Conservation (phyloP, 2,113 vertebrate genomes). For the Atractosteus spatula region DNA sequence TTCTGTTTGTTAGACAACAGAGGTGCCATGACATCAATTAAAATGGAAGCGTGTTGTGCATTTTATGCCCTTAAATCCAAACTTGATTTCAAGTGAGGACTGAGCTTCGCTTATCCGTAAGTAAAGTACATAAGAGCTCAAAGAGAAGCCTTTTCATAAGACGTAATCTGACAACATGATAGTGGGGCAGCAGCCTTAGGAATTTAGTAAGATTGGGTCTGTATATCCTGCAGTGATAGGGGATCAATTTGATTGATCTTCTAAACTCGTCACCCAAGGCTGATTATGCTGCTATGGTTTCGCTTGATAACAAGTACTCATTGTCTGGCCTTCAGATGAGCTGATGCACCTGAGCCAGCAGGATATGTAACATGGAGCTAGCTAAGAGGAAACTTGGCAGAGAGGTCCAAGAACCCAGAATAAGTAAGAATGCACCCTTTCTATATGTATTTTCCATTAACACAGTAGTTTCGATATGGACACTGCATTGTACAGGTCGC, state of each 20-base stretch:
- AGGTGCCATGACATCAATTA: not conserved
- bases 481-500: not conserved
- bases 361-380: conserved; percentile 31
- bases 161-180: conserved; percentile 17
- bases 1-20: too few species aligned
- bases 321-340: conserved; percentile 29
- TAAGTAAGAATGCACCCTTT: conserved; percentile 46
- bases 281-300: conserved; percentile 37
- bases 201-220: conserved; percentile 12
- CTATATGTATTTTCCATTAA: conserved; percentile 39
- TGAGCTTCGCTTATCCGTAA: conserved; percentile 1
- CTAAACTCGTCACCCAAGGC: conserved; percentile 41
- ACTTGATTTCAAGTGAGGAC: conserved; percentile 2
- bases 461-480: conserved; percentile 27
- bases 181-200: conserved; percentile 1
- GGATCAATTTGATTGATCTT: conserved; percentile 24
- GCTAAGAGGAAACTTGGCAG: conserved; percentile 54
- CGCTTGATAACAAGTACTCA: conserved; percentile 36
- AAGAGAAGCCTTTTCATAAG: conserved; percentile 16
- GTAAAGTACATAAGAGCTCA: conserved; percentile 6
- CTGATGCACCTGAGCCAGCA: conserved; percentile 25
- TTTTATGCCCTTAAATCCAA: conserved; percentile 6
- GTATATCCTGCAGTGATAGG: conserved; percentile 12
- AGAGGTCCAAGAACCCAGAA: conserved; percentile 27
- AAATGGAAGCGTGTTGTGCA: not conserved